Evolutionary conservation across 2,113 vertebrate species (phyloP).

Genomic region (Philantomba maxwellii): DNA sequence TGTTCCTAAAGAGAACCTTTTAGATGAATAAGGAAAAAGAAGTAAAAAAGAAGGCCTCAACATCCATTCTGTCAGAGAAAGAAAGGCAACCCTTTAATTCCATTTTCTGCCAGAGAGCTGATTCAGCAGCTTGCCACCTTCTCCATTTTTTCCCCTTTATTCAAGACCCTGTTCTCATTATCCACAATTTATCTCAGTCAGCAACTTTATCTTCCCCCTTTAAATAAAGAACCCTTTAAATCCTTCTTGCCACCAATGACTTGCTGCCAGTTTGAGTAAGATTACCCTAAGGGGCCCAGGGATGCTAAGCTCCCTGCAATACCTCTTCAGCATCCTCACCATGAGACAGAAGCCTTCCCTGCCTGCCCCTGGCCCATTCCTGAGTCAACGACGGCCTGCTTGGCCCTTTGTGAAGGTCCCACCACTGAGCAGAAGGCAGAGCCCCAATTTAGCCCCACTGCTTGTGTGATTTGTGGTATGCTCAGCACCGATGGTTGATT

Average conservation of each 20-base stretch:
- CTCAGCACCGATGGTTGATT: neutral
- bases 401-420: neutral
- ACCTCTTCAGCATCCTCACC: neutral
- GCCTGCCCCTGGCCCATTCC: neutral
- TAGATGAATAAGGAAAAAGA: neutral
- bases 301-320: neutral
- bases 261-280: neutral
- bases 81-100: neutral
- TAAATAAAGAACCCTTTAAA: neutral
- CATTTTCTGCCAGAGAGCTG: neutral
- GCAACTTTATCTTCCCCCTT: conserved; percentile 31
- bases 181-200: neutral
- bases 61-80: neutral
- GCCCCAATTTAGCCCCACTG: neutral
- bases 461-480: neutral
- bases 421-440: neutral
- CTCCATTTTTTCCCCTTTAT: neutral
- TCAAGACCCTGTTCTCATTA: neutral
- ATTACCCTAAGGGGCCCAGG: neutral
- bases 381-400: neutral
- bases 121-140: neutral
- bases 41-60: neutral
- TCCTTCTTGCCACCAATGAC: neutral
- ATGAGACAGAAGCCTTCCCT: fast-evolving
- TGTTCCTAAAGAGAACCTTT: conserved; percentile 24